These are phyloP conservation scores for Ptychadena robeensis DNA, from an alignment of 2,797 vertebrate species.

Conservation along the genomic window DNA sequence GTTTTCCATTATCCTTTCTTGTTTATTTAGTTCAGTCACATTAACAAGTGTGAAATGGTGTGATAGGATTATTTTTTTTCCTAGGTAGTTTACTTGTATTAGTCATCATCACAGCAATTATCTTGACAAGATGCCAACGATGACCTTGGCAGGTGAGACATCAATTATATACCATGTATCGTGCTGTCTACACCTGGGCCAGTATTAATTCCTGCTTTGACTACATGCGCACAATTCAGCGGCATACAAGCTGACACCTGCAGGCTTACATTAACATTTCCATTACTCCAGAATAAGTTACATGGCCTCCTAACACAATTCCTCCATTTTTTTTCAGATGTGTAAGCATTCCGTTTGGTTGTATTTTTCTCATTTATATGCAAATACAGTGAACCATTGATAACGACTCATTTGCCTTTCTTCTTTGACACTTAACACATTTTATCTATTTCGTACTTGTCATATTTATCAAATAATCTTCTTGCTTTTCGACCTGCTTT, in stretches of 20 bases:
- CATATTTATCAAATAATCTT: slow-evolving; percentile 51
- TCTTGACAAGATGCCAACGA: slow-evolving; percentile 47
- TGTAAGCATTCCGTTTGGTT: slow-evolving; percentile 53
- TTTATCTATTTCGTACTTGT: slow-evolving; percentile 44
- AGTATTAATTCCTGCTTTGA: slow-evolving; percentile 53
- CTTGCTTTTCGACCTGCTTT: slow-evolving; percentile 37
- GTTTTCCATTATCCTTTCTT: slow-evolving; percentile 46
- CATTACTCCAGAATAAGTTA: slow-evolving; percentile 41
- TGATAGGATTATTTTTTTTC: slow-evolving; percentile 47
- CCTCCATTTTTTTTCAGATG: slow-evolving; percentile 48
- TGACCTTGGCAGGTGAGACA: slow-evolving; percentile 59
- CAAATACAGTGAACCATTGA: slow-evolving; percentile 43
- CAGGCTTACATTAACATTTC: slow-evolving; percentile 47
- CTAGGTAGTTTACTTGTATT: slow-evolving; percentile 45
- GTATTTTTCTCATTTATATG: slow-evolving; percentile 56
- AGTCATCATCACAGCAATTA: slow-evolving; percentile 57
- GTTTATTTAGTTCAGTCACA: slow-evolving; percentile 54
- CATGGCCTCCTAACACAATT: slow-evolving; percentile 16
- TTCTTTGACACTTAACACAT: slow-evolving; percentile 31
- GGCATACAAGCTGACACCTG: slow-evolving; percentile 43
- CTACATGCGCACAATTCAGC: slow-evolving; percentile 31
- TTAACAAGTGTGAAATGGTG: slow-evolving; percentile 35
- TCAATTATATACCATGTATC: slow-evolving; percentile 53
- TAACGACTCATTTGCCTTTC: slow-evolving; percentile 30
- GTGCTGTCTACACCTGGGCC: slow-evolving; percentile 43